Evolutionary conservation across 2,888 invertebrate species (phyloP).

Genomic region (Trachelus stipa): DNA sequence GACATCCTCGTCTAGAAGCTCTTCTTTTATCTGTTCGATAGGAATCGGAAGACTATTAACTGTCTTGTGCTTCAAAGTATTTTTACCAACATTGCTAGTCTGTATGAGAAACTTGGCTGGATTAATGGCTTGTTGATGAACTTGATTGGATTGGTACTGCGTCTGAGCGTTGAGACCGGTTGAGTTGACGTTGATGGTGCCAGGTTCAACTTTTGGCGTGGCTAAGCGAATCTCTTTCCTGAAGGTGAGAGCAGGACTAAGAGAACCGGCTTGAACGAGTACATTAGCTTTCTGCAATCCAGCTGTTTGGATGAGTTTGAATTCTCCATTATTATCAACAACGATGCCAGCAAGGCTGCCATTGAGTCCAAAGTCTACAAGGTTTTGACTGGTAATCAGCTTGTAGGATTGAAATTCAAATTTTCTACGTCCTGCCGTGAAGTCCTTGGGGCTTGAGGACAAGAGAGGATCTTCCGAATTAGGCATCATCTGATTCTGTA

Average conservation of each 20-base stretch:
- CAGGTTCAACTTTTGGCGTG: conserved; percentile 53
- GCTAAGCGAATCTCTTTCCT: conserved; percentile 59
- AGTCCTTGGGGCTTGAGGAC: conserved; percentile 87
- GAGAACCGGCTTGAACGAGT: conserved; percentile 55
- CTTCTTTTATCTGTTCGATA: conserved; percentile 71
- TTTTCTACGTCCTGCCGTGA: conserved; percentile 68
- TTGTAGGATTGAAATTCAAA: conserved; percentile 73
- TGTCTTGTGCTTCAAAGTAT: conserved; percentile 50
- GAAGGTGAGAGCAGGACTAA: conserved; percentile 60
- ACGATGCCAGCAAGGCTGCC: conserved; percentile 72
- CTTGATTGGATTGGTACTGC: conserved; percentile 39
- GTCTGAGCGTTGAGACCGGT: conserved; percentile 43
- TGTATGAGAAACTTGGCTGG: conserved; percentile 63
- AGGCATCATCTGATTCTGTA: conserved; percentile 87
- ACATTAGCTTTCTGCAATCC: conserved; percentile 65
- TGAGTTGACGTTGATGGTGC: conserved; percentile 41
- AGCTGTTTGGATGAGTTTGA: conserved; percentile 72
- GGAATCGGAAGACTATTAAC: conserved; percentile 51
- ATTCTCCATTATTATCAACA: conserved; percentile 73
- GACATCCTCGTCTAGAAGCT: conserved; percentile 77
- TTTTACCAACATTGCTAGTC: conserved; percentile 43
- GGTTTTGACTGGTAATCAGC: conserved; percentile 68
- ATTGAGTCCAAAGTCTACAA: conserved; percentile 69
- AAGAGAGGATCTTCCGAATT: conserved; percentile 88
- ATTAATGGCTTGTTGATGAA: conserved; percentile 57